These are phyloP conservation scores for Rhinoderma darwinii DNA, from an alignment of 2,113 vertebrate genomes.

Conservation along the genomic window DNA sequence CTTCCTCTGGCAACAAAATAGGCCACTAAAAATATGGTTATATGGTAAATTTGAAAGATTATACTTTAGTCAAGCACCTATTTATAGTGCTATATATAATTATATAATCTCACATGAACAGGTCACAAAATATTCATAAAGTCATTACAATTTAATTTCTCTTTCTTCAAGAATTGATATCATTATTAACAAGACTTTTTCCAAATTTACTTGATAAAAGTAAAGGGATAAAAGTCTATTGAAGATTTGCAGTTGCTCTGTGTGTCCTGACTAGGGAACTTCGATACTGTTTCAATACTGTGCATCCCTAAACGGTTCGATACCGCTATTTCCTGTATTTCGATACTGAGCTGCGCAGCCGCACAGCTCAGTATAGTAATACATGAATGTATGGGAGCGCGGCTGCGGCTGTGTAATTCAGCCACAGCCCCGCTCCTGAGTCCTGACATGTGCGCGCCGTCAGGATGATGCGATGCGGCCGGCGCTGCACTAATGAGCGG, in stretches of 20 bases:
- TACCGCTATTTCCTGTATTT: no score
- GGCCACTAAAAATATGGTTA: neutral
- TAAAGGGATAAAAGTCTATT: neutral
- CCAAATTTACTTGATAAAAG: neutral
- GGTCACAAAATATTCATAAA: neutral
- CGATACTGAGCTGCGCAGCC: no score
- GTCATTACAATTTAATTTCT: neutral
- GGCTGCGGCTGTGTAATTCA: no score
- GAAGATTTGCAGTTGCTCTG: neutral
- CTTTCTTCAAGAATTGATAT: neutral
- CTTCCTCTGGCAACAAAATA: neutral
- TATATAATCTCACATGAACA: neutral
- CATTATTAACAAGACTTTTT: neutral
- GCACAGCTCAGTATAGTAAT: no score
- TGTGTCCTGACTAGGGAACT: no score
- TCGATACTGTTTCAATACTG: no score
- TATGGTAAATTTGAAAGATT: neutral
- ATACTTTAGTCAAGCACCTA: neutral
- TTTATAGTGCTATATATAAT: neutral
- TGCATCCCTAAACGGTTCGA: no score
- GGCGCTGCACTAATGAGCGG: no score
- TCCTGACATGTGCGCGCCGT: no score
- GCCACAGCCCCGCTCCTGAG: no score
- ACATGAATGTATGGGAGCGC: no score
- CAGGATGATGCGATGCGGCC: no score